phyloP scores from a whole-genome alignment of 2,113 vertebrate genomes.

The Triplophysa rosa region DNA sequence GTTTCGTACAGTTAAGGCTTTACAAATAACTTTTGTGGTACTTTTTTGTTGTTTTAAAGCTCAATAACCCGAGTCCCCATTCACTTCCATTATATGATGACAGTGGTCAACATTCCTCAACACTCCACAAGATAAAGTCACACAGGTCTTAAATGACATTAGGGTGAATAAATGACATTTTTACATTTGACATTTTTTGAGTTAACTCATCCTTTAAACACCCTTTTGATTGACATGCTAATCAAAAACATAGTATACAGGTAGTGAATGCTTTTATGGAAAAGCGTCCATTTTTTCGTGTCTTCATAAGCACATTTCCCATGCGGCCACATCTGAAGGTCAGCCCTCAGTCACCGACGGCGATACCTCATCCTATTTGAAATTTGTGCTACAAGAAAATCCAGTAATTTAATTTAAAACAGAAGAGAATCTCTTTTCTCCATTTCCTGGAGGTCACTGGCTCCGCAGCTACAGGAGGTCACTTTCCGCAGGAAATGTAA shows the following conservation, averaged over 20 bases:
- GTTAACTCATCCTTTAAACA: neutral
- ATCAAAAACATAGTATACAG: neutral
- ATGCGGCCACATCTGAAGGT: conserved; percentile 41
- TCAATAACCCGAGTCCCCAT: too few species aligned
- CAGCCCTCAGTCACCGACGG: conserved; percentile 30
- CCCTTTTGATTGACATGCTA: neutral
- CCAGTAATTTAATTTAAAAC: conserved; percentile 55
- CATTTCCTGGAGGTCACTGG: conserved; percentile 41
- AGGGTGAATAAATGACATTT: too few species aligned
- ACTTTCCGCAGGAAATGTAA: conserved; percentile 40
- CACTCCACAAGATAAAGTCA: too few species aligned
- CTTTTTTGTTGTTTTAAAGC: too few species aligned
- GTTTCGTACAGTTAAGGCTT: too few species aligned
- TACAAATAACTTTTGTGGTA: too few species aligned
- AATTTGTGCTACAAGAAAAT: conserved; percentile 32
- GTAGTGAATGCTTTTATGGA: neutral
- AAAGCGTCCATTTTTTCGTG: conserved; percentile 16
- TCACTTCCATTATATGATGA: too few species aligned
- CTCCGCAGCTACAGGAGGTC: conserved; percentile 40
- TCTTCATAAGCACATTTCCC: conserved; percentile 40
- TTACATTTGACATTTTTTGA: neutral
- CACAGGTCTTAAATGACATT: neutral
- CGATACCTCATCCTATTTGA: conserved; percentile 46
- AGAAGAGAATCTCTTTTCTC: conserved; percentile 41
- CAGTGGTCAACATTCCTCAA: too few species aligned